Base-by-base conservation (phyloP, 2,888 invertebrate species). In the Malthinus flaveolus region DNA sequence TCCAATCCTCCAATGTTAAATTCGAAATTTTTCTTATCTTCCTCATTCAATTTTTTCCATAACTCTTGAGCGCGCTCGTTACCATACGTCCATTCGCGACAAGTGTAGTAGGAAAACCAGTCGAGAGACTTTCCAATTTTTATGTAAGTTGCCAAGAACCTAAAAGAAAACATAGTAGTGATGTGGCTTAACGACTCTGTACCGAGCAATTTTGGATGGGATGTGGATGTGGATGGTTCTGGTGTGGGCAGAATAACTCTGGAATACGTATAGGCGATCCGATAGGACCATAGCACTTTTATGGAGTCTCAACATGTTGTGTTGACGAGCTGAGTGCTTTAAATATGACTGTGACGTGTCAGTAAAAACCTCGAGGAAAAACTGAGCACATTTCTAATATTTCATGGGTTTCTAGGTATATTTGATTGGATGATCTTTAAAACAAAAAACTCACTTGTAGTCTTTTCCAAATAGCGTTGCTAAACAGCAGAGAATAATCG, bases 101-200 rank as follows among this genome's bases (percentile, higher is more conserved):
- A 86, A 52, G 86, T 84, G 79, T 96, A 96, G 74, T 90, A 93
- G 0, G 87, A 81, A 32, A 95, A 75, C 0, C 89, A 85, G 1
- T 85, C 82, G 5, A 88, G 83, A 62, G 93, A 89, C 74, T 88
- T 89, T 75, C 93, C 89, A 48, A 95, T 85, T 74, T 91, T 92
- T 60, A 81, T 83, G 75, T 94, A 94, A 49, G 90, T 83, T 67
- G 86, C 87, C 64, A 91, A 78, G 83, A 94, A 84, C 90, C 95
- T 82, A 35, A 69, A 72, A 71, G 47, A 39, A 32, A 83, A 49
- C 5, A 33, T 32, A 13, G n/a, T 8, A 37, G 10, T 9, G 36
- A n/a, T 5, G n/a, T n/a, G n/a, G 3, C n/a, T 6, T 11, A 45
- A 7, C n/a, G 7, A 2, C 3, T 5, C 23, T 23, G 5, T 23